These are phyloP conservation scores for Periplaneta americana DNA, from an alignment of 1,140 invertebrate species.

Conservation along the genomic window DNA sequence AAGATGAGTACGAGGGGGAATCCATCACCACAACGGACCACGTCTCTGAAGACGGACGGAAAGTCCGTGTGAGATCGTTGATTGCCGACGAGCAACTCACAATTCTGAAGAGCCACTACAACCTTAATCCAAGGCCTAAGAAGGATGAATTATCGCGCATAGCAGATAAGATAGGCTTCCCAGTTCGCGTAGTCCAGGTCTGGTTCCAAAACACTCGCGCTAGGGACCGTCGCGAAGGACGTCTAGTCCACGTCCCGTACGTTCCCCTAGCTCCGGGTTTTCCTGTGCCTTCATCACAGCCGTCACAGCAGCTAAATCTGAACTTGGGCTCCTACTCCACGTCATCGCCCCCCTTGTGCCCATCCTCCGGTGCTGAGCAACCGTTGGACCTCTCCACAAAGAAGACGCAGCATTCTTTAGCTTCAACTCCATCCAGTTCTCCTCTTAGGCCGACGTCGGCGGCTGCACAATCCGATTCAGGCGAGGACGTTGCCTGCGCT, in stretches of 20 bases:
- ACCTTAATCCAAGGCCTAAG: slow-evolving; percentile 84
- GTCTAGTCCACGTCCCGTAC: slow-evolving; percentile 49
- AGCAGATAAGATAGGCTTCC: slow-evolving; percentile 82
- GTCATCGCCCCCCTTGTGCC: slow-evolving; percentile 18
- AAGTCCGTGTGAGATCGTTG: slow-evolving; percentile 80
- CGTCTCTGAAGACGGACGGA: slow-evolving; percentile 58
- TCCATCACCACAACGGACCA: slow-evolving; percentile 45
- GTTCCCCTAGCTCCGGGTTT: slow-evolving; percentile 25
- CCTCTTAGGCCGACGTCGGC: slow-evolving; percentile 47
- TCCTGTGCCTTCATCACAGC: slow-evolving; percentile 18
- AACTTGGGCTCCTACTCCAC: background rate
- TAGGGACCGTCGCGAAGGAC: slow-evolving; percentile 73
- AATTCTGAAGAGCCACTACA: slow-evolving; percentile 82
- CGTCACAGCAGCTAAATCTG: background rate
- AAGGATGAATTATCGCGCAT: slow-evolving; percentile 88
- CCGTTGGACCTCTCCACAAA: slow-evolving; percentile 86
- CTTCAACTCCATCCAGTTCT: slow-evolving; percentile 52
- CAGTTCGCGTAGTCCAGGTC: slow-evolving; percentile 90
- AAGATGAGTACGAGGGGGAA: slow-evolving; percentile 38
- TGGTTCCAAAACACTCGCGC: slow-evolving; percentile 99
- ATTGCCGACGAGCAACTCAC: slow-evolving; percentile 90
- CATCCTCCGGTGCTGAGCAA: slow-evolving; percentile 55
- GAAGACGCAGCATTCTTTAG: slow-evolving; percentile 43
- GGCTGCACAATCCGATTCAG: slow-evolving; percentile 49
- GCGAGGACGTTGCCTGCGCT: slow-evolving; percentile 47